Evolutionary conservation across 2,797 vertebrate genomes (phyloP), one percentile per base, ranked within the genome.

Genomic region (Podarcis lilfordi): DNA sequence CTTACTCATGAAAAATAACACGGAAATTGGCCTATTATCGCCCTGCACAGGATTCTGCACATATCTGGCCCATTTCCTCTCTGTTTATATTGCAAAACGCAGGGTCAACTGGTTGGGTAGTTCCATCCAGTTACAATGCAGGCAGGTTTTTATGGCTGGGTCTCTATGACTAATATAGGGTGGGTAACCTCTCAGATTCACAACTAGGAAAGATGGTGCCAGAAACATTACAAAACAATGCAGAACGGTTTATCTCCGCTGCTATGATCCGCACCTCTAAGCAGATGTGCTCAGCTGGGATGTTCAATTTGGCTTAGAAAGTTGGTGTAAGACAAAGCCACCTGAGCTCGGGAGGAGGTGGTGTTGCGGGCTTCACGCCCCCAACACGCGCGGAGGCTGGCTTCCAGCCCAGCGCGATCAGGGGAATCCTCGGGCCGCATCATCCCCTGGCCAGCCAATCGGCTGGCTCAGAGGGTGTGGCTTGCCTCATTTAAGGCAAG

Each of bases 1-100:
- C 89, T 50, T 74, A 87, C 90, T 74, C 82, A 89, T 86, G 87
- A 94, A 84, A 93, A 94, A 90, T 90, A 88, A 82, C 15, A 74
- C 72, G 69, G 86, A 92, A 92, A 92, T 87, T 76, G 87, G 35
- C 88, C 82, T 91, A 37, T 88, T 90, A 32, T 29, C 89, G 13
- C 80, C 37, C 27, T 23, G 85, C 61, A 37, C 50, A 40, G 3
- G 88, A 59, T 43, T 91, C 66, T 84, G n/a, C 84, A 37, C 50
- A 79, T 91, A 17, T 23, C 85, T 72, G 75, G 59, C 35, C 55
- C 82, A 87, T 82, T 88, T 89, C 23, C 82, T 92, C 78, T 19
- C 55, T 1, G 87, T 89, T 94, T 50, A 40, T 21, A n/a, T 80
- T 80, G 40, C 9, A 25, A 64, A 75, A 80, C 29, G 27, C 71